These are phyloP conservation scores for Rhopalosiphum padi DNA, from an alignment of 1,140 invertebrate species.

Conservation along the genomic window DNA sequence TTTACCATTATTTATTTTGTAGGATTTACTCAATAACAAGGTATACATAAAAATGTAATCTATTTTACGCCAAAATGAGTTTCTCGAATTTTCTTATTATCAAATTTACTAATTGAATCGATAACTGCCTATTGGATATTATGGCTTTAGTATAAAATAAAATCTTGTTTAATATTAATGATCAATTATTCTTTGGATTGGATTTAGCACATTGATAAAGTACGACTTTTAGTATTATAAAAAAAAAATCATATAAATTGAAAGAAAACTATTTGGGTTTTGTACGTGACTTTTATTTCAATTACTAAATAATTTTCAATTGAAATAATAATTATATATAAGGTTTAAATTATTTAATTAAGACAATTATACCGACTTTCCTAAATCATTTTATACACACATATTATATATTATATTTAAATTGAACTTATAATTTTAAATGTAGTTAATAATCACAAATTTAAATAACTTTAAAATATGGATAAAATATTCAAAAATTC, in stretches of 20 bases:
- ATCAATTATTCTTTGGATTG: not conserved
- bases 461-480: too few relatives aligned
- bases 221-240: not conserved
- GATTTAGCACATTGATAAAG: not conserved
- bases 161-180: not conserved
- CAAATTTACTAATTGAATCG: not conserved
- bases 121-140: not conserved
- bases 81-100: not conserved
- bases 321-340: not conserved
- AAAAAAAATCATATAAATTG: slow-evolving; percentile 7
- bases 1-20: not conserved
- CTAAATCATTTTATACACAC: not conserved
- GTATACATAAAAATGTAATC: not conserved
- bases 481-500: not conserved
- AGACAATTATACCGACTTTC: not conserved
- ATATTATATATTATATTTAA: not conserved
- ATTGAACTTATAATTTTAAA: not conserved
- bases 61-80: not conserved
- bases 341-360: not conserved
- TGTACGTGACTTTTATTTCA: slow-evolving; percentile 4
- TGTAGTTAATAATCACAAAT: not conserved
- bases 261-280: not conserved
- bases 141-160: not conserved
- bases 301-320: not conserved
- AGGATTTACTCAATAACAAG: not conserved